Base-by-base conservation (phyloP, 2,113 vertebrate species). In the Electrona antarctica region DNA sequence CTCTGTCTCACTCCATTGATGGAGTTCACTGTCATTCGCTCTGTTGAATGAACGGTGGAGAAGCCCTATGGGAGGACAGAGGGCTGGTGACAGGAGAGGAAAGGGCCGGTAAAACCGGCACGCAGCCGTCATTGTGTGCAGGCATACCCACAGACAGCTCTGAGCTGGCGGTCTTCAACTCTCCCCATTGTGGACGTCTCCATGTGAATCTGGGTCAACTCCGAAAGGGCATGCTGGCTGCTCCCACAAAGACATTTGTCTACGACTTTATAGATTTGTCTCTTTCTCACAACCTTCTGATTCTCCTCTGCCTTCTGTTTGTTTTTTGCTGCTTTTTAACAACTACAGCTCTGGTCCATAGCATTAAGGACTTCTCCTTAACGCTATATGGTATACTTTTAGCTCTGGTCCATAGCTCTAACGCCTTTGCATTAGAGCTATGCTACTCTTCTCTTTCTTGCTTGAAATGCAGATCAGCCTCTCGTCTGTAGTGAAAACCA, bases 181-280 rank as follows among this genome's bases (percentile, higher is more conserved):
- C 15, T 50, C 12, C 64, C 68, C 61, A 61, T 65, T 83, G 72
- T 80, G 55, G 54, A 49, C 57, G 15, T n/a, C 7, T 67, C 66
- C 73, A 8, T 69, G 15, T 67, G 63, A 74, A 86, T 86, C 73
- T 89, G 80, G 79, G 83, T 84, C 80, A 85, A 49, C 33, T 77
- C 73, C 77, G 79, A 63, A 77, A 55, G 33, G 71, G 60, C 49
- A n/a, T 48, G 6, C 73, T 21, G 21, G 21, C 21, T 70, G 41
- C 14, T 55, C 64, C 56, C 52, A 28, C 67, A 73, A 71, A 71
- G 79, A 9, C 64, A 50, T 78, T 60, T 14, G 58, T 64, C 65
- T 57, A 10, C 15, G 64, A 60, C 21, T 41, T 33, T 1, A 60
- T 33, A 6, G 0, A n/a, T 67, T n/a, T 69, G n/a, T 60, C 12